Percentiles rank a stretch among this genome's conserved stretches.
Evolutionary conservation across 2,888 invertebrate genomes (phyloP).

Genomic region (Platycheirus albimanus): DNA sequence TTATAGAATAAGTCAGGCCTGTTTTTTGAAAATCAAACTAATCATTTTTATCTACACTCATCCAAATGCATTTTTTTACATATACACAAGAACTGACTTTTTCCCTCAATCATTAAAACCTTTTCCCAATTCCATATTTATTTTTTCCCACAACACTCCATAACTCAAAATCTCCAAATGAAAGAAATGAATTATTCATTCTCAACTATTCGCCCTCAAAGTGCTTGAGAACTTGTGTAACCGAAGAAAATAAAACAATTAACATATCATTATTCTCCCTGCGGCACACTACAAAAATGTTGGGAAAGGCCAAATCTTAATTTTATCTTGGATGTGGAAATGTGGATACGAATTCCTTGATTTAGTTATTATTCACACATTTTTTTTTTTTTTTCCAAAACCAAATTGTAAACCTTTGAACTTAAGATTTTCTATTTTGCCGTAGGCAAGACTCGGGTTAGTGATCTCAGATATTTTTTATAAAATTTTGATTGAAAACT

Average conservation of each 20-base stretch:
- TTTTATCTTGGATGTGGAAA: too few relatives aligned
- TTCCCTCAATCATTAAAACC: too few relatives aligned
- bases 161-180: not conserved
- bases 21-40: too few relatives aligned
- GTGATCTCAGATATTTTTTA: not conserved
- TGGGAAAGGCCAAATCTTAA: too few relatives aligned
- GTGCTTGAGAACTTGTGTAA: conserved; percentile 12
- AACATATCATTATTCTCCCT: conserved; percentile 19
- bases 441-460: not conserved
- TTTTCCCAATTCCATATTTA: too few relatives aligned
- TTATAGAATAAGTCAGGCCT: too few relatives aligned
- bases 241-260: conserved; percentile 22
- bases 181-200: conserved; percentile 27
- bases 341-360: not conserved
- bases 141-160: not conserved
- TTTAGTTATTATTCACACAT: too few relatives aligned
- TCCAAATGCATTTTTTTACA: too few relatives aligned
- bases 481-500: not conserved
- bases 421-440: not conserved
- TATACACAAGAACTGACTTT: too few relatives aligned
- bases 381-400: too few relatives aligned
- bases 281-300: too few relatives aligned
- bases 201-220: not conserved
- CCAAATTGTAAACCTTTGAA: not conserved
- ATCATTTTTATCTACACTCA: too few relatives aligned